Evolutionary conservation across 1,140 invertebrate genomes (phyloP).

Genomic region (Ceratoteleas bidentatus): DNA sequence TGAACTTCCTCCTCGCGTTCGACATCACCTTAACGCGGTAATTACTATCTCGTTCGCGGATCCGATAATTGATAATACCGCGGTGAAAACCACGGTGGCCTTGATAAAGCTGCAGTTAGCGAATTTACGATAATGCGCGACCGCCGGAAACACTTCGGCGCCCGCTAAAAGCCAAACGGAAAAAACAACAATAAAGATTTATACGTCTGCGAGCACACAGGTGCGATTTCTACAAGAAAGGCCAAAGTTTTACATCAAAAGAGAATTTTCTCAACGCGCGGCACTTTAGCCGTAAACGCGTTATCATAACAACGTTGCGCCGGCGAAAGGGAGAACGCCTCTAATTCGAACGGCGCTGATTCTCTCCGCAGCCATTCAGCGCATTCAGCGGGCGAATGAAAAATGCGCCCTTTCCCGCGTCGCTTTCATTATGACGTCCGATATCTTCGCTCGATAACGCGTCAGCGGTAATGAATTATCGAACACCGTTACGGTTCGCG

Average conservation of each 20-base stretch:
- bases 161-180: constrained; percentile 20
- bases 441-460: constrained; percentile 27
- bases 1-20: too few species aligned
- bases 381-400: constrained; percentile 5
- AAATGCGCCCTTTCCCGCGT: background rate
- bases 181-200: constrained; percentile 23
- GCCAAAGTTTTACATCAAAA: constrained; percentile 43
- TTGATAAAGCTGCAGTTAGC: constrained; percentile 14
- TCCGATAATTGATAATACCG: constrained; percentile 1
- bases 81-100: constrained; percentile 20
- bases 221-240: constrained; percentile 34
- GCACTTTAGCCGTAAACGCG: constrained; percentile 42
- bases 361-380: constrained; percentile 14
- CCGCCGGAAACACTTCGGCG: constrained; percentile 34
- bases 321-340: constrained; percentile 11
- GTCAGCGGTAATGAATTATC: constrained; percentile 38
- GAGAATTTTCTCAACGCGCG: constrained; percentile 27
- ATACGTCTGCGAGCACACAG: constrained; percentile 8
- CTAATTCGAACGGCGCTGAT: constrained; percentile 25
- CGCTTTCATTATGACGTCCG: background rate
- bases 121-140: constrained; percentile 43
- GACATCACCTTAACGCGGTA: background rate
- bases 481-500: constrained; percentile 29
- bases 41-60: background rate
- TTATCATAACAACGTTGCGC: constrained; percentile 34